Evolutionary conservation across 2,888 invertebrate genomes (phyloP).

Genomic region (Nomada goodeniana): DNA sequence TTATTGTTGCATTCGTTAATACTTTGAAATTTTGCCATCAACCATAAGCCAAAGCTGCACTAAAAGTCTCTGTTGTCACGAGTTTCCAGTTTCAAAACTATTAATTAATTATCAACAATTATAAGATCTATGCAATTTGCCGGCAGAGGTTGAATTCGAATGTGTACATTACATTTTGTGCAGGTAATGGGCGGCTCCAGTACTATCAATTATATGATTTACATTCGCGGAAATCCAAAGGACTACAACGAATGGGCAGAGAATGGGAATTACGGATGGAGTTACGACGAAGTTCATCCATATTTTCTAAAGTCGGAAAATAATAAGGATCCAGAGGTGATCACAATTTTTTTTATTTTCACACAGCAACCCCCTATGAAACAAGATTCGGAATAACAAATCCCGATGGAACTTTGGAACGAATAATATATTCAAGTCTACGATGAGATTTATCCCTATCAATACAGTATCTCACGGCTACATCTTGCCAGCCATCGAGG

Average conservation of each 20-base stretch:
- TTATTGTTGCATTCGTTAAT: no score
- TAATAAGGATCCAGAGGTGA: constrained; percentile 76
- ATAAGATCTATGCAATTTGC: background rate
- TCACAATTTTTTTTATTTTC: background rate
- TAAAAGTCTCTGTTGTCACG: no score
- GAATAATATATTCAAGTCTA: background rate
- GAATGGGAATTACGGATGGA: constrained; percentile 86
- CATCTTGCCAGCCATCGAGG: no score
- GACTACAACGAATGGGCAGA: constrained; percentile 87
- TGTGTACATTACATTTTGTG: background rate
- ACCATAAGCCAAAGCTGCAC: no score
- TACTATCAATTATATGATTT: constrained; percentile 87
- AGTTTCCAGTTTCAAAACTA: no score
- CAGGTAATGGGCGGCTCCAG: constrained; percentile 87
- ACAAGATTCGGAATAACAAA: no score
- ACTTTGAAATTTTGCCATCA: no score
- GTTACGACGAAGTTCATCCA: constrained; percentile 84
- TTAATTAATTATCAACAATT: no score
- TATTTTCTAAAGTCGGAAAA: constrained; percentile 86
- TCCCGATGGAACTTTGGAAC: no score
- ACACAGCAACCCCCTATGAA: no score
- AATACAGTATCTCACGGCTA: no score
- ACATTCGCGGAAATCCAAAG: constrained; percentile 86
- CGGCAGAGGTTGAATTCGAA: background rate
- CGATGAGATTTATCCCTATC: background rate